Evolutionary conservation across 2,113 vertebrate genomes (phyloP).

Genomic region (Centrocercus urophasianus): DNA sequence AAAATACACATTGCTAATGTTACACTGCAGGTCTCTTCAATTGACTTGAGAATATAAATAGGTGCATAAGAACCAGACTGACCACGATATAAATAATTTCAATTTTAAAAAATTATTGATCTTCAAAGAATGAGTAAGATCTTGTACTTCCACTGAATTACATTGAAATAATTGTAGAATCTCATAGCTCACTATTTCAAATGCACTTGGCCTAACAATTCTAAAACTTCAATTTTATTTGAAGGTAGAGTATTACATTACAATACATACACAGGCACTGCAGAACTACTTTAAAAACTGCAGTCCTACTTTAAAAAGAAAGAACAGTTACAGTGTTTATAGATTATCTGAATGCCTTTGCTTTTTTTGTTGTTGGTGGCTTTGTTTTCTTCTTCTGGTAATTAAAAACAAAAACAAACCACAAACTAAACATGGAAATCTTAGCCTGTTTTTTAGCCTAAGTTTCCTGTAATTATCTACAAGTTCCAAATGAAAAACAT

Average conservation of each 20-base stretch:
- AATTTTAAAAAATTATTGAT: constrained; percentile 55
- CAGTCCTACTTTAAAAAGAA: constrained; percentile 51
- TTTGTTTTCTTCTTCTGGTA: not conserved
- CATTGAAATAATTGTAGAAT: constrained; percentile 54
- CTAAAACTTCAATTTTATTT: constrained; percentile 72
- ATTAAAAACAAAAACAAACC: not conserved
- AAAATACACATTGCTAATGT: constrained; percentile 43
- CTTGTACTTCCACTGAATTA: constrained; percentile 37
- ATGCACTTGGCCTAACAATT: constrained; percentile 56
- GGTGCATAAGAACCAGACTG: constrained; percentile 42
- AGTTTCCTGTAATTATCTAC: not conserved
- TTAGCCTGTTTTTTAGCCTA: not conserved
- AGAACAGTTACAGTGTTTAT: constrained; percentile 40
- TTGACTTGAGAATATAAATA: constrained; percentile 36
- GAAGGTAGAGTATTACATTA: constrained; percentile 56
- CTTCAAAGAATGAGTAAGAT: constrained; percentile 66
- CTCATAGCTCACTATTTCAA: constrained; percentile 60
- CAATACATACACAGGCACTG: constrained; percentile 46
- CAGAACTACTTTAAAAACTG: not conserved
- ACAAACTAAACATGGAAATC: not conserved
- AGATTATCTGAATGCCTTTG: not conserved
- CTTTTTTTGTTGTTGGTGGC: not conserved
- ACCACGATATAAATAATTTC: constrained; percentile 1
- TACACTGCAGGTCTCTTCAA: constrained; percentile 36
- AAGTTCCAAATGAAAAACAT: not conserved